Evolutionary conservation across 2,113 vertebrate species (phyloP), one percentile per base, ranked within the genome.

Genomic region (Hydrolagus affinis): DNA sequence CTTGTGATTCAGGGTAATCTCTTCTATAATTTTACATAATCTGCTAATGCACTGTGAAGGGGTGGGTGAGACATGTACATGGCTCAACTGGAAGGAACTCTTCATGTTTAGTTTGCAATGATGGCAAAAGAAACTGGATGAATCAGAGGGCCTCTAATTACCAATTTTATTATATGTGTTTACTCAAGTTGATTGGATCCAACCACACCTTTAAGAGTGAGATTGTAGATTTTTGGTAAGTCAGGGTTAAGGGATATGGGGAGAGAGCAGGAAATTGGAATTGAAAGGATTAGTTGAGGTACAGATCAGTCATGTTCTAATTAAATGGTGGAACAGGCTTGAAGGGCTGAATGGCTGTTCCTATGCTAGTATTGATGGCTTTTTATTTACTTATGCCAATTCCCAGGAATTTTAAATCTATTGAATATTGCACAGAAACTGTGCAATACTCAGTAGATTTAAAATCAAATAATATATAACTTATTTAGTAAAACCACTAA

Each of bases 11-110:
- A 19, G 32, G 85, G 9, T 78, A 85, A 89, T 87, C 85, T 57
- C 62, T 72, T 87, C 87, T 85, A 85, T 85, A 83, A 86, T 87
- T 88, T 86, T 88, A 73, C 74, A 59, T 77, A 85, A n/a, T 83
- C 78, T 78, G 19, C 85, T 85, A 87, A 59, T 88, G 70, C 64
- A 87, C 70, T 86, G 76, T 78, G 76, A n/a, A 14, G 15, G 44
- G 76, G 44, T 59, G 60, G 23, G 17, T 78, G 25, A 78, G 57
- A 60, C 23, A 23, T 62, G 25, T 62, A 11, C 76, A 62, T 60
- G 0, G 11, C 9, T n/a, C 15, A 12, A 59, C 76, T 25, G 74
- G n/a, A 62, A 78, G 74, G n/a, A 62, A 78, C n/a, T 59, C 74
- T 77, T 59, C 74, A 59, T 57, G 11, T 77, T 57, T 59, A 59